phyloP scores from a whole-genome alignment of 2,797 vertebrate genomes.

The Acrocephalus scirpaceus region DNA sequence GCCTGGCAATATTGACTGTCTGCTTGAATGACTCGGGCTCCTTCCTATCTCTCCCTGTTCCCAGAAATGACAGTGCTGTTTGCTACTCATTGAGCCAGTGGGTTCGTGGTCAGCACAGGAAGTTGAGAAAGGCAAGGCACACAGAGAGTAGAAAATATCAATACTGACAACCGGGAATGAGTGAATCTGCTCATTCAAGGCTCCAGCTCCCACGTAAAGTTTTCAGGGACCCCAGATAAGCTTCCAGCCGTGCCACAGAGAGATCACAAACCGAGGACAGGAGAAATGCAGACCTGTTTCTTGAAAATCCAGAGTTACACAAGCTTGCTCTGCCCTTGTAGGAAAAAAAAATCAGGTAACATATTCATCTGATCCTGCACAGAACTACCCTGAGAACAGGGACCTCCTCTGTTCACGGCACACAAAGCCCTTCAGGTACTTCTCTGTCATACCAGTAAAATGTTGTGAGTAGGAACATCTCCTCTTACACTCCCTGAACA shows the following conservation, averaged over 20 bases:
- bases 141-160: not conserved
- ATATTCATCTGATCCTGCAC: not conserved
- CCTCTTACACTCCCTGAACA: not conserved
- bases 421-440: not conserved
- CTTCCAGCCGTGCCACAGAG: not conserved
- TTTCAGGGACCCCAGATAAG: not conserved
- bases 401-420: not conserved
- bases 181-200: not conserved
- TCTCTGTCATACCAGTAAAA: rapidly evolving
- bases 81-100: not conserved
- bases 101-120: slow-evolving; percentile 9
- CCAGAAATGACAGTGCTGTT: slow-evolving; percentile 25
- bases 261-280: not conserved
- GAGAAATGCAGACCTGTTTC: not conserved
- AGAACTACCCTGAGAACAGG: not conserved
- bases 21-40: not conserved
- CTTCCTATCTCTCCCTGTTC: not conserved
- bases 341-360: not conserved
- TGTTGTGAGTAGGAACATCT: rapidly evolving
- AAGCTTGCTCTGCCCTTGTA: not conserved
- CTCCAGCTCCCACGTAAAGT: not conserved
- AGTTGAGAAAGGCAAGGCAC: not conserved
- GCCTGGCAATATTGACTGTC: rapidly evolving
- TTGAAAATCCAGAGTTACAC: not conserved
- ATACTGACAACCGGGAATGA: not conserved